Percentiles rank a stretch among this genome's conserved stretches.
Conservation (phyloP, 2,888 invertebrate genomes). For the Agrochola litura region DNA sequence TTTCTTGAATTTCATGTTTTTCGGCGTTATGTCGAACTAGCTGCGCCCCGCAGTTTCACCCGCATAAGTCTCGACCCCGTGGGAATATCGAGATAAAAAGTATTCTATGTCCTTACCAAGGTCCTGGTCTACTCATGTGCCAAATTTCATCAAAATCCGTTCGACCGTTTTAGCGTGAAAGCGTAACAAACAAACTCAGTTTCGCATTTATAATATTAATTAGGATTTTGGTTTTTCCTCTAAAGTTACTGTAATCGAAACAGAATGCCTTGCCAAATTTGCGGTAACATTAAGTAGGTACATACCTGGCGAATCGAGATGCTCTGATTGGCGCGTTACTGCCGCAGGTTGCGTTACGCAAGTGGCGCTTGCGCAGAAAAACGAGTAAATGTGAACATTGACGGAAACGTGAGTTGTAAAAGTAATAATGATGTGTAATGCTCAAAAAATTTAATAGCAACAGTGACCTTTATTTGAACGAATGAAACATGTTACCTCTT, state of each 20-base stretch:
- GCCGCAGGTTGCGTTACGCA: conserved; percentile 70
- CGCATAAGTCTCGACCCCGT: too few species aligned
- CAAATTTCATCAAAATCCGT: too few species aligned
- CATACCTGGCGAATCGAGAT: conserved; percentile 73
- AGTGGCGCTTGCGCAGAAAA: conserved; percentile 72
- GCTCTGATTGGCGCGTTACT: conserved; percentile 84
- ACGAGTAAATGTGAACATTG: conserved; percentile 60
- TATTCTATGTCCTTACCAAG: too few species aligned
- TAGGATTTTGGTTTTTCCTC: conserved; percentile 10
- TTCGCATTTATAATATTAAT: too few species aligned
- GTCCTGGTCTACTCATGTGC: too few species aligned
- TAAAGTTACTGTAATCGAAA: conserved; percentile 50
- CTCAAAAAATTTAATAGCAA: background rate
- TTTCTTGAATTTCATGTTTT: conserved; percentile 9
- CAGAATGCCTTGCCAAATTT: conserved; percentile 65
- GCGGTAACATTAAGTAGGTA: conserved; percentile 64
- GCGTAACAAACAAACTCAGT: too few species aligned
- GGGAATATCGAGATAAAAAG: too few species aligned
- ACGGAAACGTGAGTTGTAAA: conserved; percentile 42
- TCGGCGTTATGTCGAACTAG: background rate
- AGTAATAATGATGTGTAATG: conserved; percentile 11
- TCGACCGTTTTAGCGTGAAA: too few species aligned
- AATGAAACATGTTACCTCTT: background rate
- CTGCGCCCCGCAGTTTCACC: too few species aligned
- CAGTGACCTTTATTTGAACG: background rate